Base-by-base conservation (phyloP, 2,888 invertebrate species). In the Phalera bucephala region DNA sequence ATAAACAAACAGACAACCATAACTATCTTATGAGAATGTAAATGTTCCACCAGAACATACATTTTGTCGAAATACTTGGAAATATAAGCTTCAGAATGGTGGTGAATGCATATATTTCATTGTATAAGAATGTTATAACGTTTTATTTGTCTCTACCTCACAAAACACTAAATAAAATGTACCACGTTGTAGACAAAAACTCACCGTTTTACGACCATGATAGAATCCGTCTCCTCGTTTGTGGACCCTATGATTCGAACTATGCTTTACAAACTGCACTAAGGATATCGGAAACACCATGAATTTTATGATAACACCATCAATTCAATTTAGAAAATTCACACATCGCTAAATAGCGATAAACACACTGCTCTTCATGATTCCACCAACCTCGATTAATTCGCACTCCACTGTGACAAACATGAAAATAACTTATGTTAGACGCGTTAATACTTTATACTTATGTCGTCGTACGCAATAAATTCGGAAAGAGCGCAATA, bases 151-250 rank as follows among this genome's bases (percentile, higher is more conserved):
- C 26, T 31, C 20, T 19, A 40, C 9, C 17, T 13, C 7, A 26
- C 25, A 12, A 6, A 12, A 12, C 7, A 14, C 39, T 14, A 14
- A 20, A 6, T 9, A 21, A 31, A 38, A 54, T 35, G 30, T 32
- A 62, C 53, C 53, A 64, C 57, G 64, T 62, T 64, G 52, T 44
- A 52, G 27, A 54, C 40, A 52, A 64, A 54, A 67, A 80, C 89
- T 83, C 72, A 90, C 89, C 88, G 89, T 89, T 90, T 90, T 84
- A 90, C 89, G 86, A 89, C 90, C 90, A 90, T 90, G 87, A 80
- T 90, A 88, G 87, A 88, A 86, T 87, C 89, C 90, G 90, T 90
- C 77, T 77, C 82, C 80, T 86, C 90, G 80, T 80, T 85, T 82
- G 80, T 87, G 83, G 90, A 88, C 83, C 90, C 90, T 89, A 90